Evolutionary conservation across 2,113 vertebrate genomes (phyloP).

Genomic region (Syngnathoides biaculeatus): DNA sequence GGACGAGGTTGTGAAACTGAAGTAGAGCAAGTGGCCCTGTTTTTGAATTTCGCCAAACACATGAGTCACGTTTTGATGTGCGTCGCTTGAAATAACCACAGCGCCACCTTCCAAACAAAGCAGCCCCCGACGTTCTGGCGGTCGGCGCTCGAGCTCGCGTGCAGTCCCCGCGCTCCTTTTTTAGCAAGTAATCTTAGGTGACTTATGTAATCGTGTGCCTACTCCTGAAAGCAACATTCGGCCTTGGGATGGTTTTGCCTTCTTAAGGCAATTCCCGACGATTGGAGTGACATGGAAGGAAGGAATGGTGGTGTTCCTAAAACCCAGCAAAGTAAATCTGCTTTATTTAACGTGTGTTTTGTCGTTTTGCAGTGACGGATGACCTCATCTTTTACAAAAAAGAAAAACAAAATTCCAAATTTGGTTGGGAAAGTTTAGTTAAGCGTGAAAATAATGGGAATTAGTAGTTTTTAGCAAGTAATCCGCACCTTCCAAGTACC

Average conservation of each 20-base stretch:
- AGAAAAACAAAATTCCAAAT: neutral
- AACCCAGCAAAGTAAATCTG: neutral
- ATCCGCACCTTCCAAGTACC: too few species aligned
- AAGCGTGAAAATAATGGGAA: neutral
- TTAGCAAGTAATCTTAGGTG: constrained; percentile 66
- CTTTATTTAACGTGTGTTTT: neutral
- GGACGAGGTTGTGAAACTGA: neutral
- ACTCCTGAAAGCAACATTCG: constrained; percentile 50
- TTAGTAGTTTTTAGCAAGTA: neutral
- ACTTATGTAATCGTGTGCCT: constrained; percentile 56
- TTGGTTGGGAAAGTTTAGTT: neutral
- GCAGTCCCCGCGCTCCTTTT: constrained; percentile 63
- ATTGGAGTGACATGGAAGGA: constrained; percentile 15
- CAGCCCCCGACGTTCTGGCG: constrained; percentile 50
- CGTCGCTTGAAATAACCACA: constrained; percentile 66
- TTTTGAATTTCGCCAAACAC: neutral
- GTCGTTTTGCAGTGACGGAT: neutral
- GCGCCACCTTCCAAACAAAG: constrained; percentile 63
- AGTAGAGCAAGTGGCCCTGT: neutral
- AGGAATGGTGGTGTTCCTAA: constrained; percentile 1
- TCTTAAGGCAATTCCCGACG: constrained; percentile 47
- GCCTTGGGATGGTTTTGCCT: constrained; percentile 40
- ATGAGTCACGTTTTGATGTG: neutral
- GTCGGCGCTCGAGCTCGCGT: constrained; percentile 37
- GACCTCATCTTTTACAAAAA: neutral